Evolutionary conservation across 2,797 vertebrate species (phyloP).

Genomic region (Florisuga fusca): DNA sequence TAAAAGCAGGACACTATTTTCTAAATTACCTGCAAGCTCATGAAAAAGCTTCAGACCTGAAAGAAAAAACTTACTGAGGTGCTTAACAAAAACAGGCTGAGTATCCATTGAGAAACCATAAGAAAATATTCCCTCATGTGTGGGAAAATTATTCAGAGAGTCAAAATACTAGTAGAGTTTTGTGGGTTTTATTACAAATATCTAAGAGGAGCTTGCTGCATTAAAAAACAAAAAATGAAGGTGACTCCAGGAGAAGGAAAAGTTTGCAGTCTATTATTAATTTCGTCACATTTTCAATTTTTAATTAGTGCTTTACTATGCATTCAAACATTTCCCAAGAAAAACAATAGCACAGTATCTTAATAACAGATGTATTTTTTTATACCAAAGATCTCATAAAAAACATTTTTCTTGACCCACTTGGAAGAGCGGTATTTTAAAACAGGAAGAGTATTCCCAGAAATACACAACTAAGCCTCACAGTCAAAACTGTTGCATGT

Average conservation of each 20-base stretch:
- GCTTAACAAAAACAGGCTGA: conserved; percentile 21
- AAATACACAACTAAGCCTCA: not conserved
- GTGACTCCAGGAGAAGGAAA: not conserved
- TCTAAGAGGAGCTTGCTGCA: conserved; percentile 15
- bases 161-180: conserved; percentile 10
- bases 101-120: conserved; percentile 51
- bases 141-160: conserved; percentile 58
- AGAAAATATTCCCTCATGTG: conserved; percentile 50
- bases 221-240: not conserved
- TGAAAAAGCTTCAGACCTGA: conserved; percentile 41
- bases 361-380: not conserved
- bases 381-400: not conserved
- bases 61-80: conserved; percentile 44
- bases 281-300: not conserved
- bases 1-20: conserved; percentile 61
- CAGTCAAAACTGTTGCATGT: not conserved
- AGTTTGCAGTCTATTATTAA: not conserved
- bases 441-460: not conserved
- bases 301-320: not conserved
- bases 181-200: conserved; percentile 38
- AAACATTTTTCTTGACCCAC: not conserved
- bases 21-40: conserved; percentile 56
- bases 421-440: not conserved
- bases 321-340: not conserved
- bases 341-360: not conserved